phyloP scores from a whole-genome alignment of 2,797 vertebrate species.

The Miichthys miiuy region DNA sequence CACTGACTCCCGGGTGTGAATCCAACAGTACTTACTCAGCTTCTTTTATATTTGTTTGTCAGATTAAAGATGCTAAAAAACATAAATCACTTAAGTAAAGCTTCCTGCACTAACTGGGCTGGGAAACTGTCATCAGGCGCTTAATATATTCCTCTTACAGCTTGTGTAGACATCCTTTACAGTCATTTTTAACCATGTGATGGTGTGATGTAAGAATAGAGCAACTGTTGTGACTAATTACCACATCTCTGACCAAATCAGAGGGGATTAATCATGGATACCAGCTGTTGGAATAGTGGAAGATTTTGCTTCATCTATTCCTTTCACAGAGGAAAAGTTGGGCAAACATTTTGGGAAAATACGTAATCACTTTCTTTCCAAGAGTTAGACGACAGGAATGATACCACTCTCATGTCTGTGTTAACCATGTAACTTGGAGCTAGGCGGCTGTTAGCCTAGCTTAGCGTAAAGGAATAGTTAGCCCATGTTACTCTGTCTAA shows the following conservation, averaged over 20 bases:
- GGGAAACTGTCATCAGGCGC: slow-evolving; percentile 4
- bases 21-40: background rate
- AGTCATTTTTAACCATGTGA: background rate
- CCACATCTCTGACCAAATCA: background rate
- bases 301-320: background rate
- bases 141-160: background rate
- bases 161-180: background rate
- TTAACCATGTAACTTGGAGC: too few species aligned
- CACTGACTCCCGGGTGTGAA: slow-evolving; percentile 24
- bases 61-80: background rate
- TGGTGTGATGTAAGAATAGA: background rate
- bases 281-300: background rate
- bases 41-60: slow-evolving; percentile 5
- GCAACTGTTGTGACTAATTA: background rate
- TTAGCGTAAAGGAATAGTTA: background rate
- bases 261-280: background rate
- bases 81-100: background rate
- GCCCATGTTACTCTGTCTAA: background rate
- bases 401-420: background rate
- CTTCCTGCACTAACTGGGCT: slow-evolving; percentile 24
- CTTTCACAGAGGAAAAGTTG: background rate
- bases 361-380: background rate
- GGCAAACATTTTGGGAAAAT: background rate
- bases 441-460: background rate
- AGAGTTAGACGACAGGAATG: background rate